A percentile compares a stretch with the other conserved stretches of the same genome.
Conservation (phyloP, 2,888 invertebrate genomes). For the Cryptus armator region DNA sequence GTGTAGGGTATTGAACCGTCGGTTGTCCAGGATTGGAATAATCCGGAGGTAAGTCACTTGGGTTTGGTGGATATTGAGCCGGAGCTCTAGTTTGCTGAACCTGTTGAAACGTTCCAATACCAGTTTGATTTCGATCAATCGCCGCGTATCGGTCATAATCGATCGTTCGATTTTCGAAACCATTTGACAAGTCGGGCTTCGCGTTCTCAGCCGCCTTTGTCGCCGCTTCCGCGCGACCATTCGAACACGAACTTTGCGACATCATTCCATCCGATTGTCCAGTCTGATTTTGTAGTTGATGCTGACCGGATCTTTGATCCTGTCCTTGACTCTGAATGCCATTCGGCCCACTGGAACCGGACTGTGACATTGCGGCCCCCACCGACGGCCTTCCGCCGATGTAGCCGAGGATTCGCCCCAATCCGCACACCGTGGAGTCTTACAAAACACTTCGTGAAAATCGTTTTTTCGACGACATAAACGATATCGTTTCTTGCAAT, state of each 20-base stretch:
- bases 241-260: conserved; percentile 74
- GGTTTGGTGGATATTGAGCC: conserved; percentile 56
- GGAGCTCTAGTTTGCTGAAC: conserved; percentile 43
- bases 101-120: conserved; percentile 51
- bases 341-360: conserved; percentile 78
- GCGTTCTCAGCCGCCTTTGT: conserved; percentile 69
- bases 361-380: conserved; percentile 84
- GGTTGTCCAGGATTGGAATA: conserved; percentile 49
- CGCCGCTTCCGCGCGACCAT: conserved; percentile 74
- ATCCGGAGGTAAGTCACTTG: conserved; percentile 54
- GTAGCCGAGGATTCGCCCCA: conserved; percentile 84
- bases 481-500: conserved; percentile 17
- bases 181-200: conserved; percentile 80
- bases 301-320: conserved; percentile 61
- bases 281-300: conserved; percentile 42
- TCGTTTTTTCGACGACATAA: conserved; percentile 58
- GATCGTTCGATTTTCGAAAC: conserved; percentile 80
- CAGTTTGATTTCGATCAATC: conserved; percentile 72
- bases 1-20: conserved; percentile 71
- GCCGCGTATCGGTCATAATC: conserved; percentile 77
- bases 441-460: conserved; percentile 73
- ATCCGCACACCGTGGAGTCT: conserved; percentile 83
- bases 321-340: conserved; percentile 74
- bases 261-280: conserved; percentile 74
- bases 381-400: conserved; percentile 84